Evolutionary conservation across 1,140 invertebrate species (phyloP).

Genomic region (Drosophila grimshawi): DNA sequence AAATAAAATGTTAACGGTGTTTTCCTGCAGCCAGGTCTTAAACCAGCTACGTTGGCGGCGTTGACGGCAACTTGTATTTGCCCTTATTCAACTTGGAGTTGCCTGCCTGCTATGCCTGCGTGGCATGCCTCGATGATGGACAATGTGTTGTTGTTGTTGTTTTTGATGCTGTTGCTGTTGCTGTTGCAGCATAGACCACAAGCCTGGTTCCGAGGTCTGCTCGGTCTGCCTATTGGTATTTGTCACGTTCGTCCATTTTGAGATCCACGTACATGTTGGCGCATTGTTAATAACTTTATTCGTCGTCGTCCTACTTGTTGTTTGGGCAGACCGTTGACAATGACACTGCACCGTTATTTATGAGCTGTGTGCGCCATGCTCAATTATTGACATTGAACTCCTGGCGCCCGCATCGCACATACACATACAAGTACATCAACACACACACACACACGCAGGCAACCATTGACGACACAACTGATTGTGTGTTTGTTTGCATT

Average conservation of each 20-base stretch:
- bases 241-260: slow-evolving; percentile 81
- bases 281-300: slow-evolving; percentile 82
- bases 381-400: slow-evolving; percentile 81
- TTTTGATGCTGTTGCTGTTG: slow-evolving; percentile 21
- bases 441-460: background rate
- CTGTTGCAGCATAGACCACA: slow-evolving; percentile 1
- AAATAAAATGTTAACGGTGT: slow-evolving; percentile 83
- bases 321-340: slow-evolving; percentile 45
- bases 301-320: slow-evolving; percentile 77
- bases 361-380: slow-evolving; percentile 67
- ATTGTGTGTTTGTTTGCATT: slow-evolving; percentile 41
- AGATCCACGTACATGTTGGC: slow-evolving; percentile 79
- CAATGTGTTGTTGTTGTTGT: slow-evolving; percentile 62
- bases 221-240: slow-evolving; percentile 66
- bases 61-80: slow-evolving; percentile 55
- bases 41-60: slow-evolving; percentile 45
- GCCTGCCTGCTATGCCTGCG: background rate
- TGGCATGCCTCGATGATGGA: slow-evolving; percentile 64
- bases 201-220: background rate
- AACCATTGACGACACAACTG: slow-evolving; percentile 6
- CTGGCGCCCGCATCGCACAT: slow-evolving; percentile 69
- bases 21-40: slow-evolving; percentile 22
- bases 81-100: slow-evolving; percentile 69
- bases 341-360: slow-evolving; percentile 76
- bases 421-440: slow-evolving; percentile 7